Evolutionary conservation across 2,797 vertebrate genomes (phyloP).

Genomic region (Microctenopoma stevenorrisi): DNA sequence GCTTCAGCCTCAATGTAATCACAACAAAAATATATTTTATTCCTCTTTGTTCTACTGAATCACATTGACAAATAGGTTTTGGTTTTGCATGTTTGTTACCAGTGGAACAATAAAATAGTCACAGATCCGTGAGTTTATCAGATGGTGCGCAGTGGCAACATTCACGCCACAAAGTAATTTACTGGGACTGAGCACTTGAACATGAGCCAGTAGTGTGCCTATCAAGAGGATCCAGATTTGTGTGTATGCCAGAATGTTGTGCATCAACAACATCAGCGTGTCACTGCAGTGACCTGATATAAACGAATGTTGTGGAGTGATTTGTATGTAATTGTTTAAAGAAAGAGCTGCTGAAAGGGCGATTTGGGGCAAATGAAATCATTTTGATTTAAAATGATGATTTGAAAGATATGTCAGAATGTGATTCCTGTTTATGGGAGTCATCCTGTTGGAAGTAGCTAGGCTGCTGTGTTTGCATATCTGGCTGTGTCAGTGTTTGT

Average conservation of each 20-base stretch:
- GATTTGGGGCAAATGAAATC: slow-evolving; percentile 2
- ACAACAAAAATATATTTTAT: background rate
- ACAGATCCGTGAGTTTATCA: slow-evolving; percentile 8
- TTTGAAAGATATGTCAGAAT: too few species aligned
- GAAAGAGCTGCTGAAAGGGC: background rate
- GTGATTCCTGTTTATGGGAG: background rate
- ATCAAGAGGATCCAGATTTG: too few species aligned
- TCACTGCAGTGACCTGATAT: background rate
- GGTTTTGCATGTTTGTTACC: background rate
- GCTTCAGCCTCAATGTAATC: background rate
- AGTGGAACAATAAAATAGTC: background rate
- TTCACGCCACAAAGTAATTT: background rate
- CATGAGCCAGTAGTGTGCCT: too few species aligned
- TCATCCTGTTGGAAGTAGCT: slow-evolving; percentile 2
- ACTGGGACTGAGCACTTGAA: background rate
- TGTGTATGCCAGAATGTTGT: background rate
- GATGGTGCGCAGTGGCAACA: background rate
- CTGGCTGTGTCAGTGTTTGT: slow-evolving; percentile 15
- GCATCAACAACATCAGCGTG: background rate
- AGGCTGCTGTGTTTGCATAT: background rate
- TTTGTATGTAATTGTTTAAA: slow-evolving; percentile 8
- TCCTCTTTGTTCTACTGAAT: slow-evolving; percentile 1
- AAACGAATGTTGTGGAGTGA: background rate
- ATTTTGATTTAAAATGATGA: background rate
- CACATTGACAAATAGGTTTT: slow-evolving; percentile 3